Evolutionary conservation across 2,113 vertebrate genomes (phyloP), one percentile per base, ranked within the genome.

Genomic region (Saccopteryx bilineata): DNA sequence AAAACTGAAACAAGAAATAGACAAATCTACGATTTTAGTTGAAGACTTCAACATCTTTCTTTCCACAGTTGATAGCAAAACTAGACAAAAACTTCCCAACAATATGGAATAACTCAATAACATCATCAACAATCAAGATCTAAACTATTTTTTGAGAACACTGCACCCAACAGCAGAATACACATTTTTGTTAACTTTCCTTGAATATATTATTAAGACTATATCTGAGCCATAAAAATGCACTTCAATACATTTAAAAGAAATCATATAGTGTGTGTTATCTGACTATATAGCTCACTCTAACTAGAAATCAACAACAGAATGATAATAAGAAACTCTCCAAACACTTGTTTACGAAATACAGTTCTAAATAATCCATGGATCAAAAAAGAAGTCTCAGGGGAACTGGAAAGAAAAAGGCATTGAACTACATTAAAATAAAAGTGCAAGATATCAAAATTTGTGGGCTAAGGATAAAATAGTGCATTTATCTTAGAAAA

Each of bases 1-100:
- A 92, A 78, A 89, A 89, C 72, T 88, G 39, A 66, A 89, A 94
- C 18, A 48, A 88, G 79, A 84, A 65, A 80, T 28, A 39, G 48
- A 88, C 17, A 83, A 89, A 65, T 88, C 19, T 68, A 65, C 9
- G 39, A 39, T 88, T 54, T 26, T 14, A 71, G 78, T 69, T 74
- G 48, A 72, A 90, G 65, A 90, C 14, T 46, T 15, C 79, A 56
- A 82, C 2, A 71, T 13, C 15, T 6, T 48, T 94, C 65, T 74
- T 89, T 79, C 52, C 92, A 80, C 1, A 61, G 19, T 4, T 86
- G 60, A 11, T 80, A 61, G 81, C 60, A 89, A 90, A 87, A 33
- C 31, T 75, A 91, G 66, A 68, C 19, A 68, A 46, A 89, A 86
- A 52, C 81, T 68, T 23, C 31, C 11, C 31, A 74, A 58, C 26